Conservation (phyloP, 2,797 vertebrate genomes). For the Platyrinchus mystaceus region DNA sequence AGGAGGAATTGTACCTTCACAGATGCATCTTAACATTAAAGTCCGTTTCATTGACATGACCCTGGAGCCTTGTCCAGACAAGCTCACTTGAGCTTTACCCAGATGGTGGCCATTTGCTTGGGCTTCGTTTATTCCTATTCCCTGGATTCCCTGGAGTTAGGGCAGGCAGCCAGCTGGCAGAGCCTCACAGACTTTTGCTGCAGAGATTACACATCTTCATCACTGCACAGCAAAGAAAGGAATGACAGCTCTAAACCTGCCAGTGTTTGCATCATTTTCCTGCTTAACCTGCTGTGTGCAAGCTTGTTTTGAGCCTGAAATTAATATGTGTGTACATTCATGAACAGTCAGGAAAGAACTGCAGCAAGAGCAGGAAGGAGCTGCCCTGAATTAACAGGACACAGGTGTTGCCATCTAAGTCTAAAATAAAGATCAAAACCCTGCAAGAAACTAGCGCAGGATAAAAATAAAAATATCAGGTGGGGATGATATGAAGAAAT, state of each 20-base stretch:
- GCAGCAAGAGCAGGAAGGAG: neutral
- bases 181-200: conserved; percentile 6
- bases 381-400: neutral
- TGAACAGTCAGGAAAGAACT: neutral
- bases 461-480: neutral
- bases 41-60: conserved; percentile 71
- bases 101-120: conserved; percentile 86
- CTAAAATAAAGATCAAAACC: neutral
- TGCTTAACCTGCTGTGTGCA: neutral
- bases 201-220: conserved; percentile 43
- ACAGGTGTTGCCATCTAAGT: neutral
- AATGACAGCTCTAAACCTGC: neutral
- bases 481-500: neutral
- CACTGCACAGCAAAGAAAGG: conserved; percentile 16
- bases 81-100: conserved; percentile 74
- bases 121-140: conserved; percentile 77
- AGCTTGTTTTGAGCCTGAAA: neutral
- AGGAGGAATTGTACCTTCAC: neutral
- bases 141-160: conserved; percentile 65
- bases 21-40: conserved; percentile 69
- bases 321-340: neutral
- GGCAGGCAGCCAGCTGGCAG: conserved; percentile 71
- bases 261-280: neutral
- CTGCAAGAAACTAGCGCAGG: neutral
- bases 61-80: conserved; percentile 75